Conservation (phyloP, 1,140 invertebrate species). For the Drosophila navojoa region DNA sequence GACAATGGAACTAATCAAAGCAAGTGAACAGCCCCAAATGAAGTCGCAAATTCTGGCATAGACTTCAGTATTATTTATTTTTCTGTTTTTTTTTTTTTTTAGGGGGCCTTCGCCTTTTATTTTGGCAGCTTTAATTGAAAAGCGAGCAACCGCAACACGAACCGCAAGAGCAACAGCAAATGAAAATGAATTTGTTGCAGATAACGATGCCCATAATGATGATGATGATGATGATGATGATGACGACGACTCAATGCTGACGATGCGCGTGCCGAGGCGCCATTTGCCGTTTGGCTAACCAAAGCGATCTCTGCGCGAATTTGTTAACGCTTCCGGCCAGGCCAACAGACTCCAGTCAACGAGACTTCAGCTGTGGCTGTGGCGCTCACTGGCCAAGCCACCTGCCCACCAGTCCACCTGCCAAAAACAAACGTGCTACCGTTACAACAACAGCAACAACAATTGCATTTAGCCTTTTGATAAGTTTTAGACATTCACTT, state of each 20-base stretch:
- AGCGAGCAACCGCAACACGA: conserved; percentile 31
- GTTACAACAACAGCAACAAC: conserved; percentile 25
- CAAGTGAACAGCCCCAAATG: background rate
- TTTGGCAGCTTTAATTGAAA: conserved; percentile 48
- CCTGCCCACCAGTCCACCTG: conserved; percentile 33
- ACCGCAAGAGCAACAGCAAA: conserved; percentile 6
- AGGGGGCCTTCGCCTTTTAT: conserved; percentile 14
- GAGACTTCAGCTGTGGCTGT: background rate
- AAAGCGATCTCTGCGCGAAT: conserved; percentile 53
- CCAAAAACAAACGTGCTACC: conserved; percentile 32
- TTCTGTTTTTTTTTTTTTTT: background rate
- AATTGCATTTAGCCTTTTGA: conserved; percentile 35
- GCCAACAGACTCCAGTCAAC: conserved; percentile 1
- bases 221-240: conserved; percentile 30
- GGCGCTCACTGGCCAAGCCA: background rate
- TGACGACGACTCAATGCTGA: conserved; percentile 47
- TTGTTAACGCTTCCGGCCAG: conserved; percentile 70
- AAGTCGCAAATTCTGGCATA: background rate
- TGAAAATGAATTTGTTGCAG: conserved; percentile 39
- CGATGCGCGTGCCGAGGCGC: conserved; percentile 72
- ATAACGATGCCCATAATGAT: conserved; percentile 17
- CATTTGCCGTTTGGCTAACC: conserved; percentile 46
- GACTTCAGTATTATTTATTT: background rate
- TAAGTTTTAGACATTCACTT: conserved; percentile 62
- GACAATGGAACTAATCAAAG: too few species aligned